Percentiles rank a stretch among this genome's conserved stretches.
These are phyloP conservation scores for Tinamus major DNA, from an alignment of 2,797 vertebrate species.

Conservation along the genomic window DNA sequence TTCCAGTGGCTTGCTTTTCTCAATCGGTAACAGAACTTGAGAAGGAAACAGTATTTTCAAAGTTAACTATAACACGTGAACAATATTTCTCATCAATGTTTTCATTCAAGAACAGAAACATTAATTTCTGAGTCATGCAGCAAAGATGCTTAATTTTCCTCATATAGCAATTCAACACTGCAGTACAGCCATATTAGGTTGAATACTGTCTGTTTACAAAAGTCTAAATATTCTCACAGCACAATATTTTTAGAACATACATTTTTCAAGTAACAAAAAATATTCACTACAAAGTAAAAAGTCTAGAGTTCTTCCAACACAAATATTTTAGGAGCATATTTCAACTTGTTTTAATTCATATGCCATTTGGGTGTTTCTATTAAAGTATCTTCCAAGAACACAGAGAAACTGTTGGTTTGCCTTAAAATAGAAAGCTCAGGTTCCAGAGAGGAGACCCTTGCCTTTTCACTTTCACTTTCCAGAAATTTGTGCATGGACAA, in stretches of 20 bases:
- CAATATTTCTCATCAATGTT: not conserved
- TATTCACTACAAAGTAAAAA: constrained; percentile 49
- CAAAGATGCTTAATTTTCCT: not conserved
- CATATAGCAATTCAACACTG: not conserved
- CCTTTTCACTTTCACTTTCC: constrained; percentile 12
- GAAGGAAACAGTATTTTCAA: not conserved
- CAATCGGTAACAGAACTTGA: not conserved
- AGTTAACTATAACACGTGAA: not conserved
- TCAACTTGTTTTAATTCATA: constrained; percentile 63
- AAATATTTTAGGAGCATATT: constrained; percentile 65
- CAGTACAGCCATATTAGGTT: constrained; percentile 18
- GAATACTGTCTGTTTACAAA: constrained; percentile 14
- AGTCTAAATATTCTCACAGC: constrained; percentile 38
- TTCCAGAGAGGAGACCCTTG: not conserved
- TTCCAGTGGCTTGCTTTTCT: not conserved
- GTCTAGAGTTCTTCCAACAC: constrained; percentile 42
- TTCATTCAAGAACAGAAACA: not conserved
- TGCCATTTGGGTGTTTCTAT: constrained; percentile 22
- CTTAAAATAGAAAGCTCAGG: constrained; percentile 33
- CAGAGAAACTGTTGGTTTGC: not conserved
- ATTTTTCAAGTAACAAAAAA: constrained; percentile 66
- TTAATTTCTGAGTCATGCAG: not conserved
- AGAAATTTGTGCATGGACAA: constrained; percentile 4
- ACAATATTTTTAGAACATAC: constrained; percentile 56
- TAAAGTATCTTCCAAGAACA: constrained; percentile 39